Evolutionary conservation across 2,888 invertebrate species (phyloP).

Genomic region (Melipona bicolor): DNA sequence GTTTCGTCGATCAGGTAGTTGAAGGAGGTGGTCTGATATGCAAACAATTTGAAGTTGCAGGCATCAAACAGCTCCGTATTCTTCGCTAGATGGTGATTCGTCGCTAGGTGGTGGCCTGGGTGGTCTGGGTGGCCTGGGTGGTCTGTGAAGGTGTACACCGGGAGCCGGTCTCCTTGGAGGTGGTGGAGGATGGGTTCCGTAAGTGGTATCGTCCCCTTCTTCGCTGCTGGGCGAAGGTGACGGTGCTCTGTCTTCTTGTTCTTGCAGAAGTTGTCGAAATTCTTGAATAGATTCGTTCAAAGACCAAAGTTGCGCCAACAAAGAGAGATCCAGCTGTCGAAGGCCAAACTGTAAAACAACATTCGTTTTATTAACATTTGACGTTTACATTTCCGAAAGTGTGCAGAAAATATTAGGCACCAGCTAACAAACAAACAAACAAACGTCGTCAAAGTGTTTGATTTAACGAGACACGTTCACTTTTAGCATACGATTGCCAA

Average conservation of each 20-base stretch:
- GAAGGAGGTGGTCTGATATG: constrained; percentile 25
- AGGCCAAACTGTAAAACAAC: constrained; percentile 90
- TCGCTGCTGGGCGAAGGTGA: constrained; percentile 85
- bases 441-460: not conserved
- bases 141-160: constrained; percentile 76
- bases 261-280: constrained; percentile 90
- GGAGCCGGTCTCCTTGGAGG: constrained; percentile 83
- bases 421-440: not conserved
- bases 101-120: constrained; percentile 81
- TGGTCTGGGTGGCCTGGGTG: constrained; percentile 79
- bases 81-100: constrained; percentile 83
- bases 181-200: constrained; percentile 85
- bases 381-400: not conserved
- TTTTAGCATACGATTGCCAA: constrained; percentile 27
- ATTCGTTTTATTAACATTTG: too few species aligned
- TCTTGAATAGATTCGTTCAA: constrained; percentile 96
- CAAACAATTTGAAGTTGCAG: constrained; percentile 10
- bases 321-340: constrained; percentile 94
- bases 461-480: not conserved
- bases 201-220: constrained; percentile 83
- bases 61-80: constrained; percentile 81
- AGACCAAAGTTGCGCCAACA: constrained; percentile 96
- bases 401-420: not conserved
- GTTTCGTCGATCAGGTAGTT: not conserved
- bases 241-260: constrained; percentile 85